Evolutionary conservation across 1,140 invertebrate genomes (phyloP).

Genomic region (Heliconius melpomene): DNA sequence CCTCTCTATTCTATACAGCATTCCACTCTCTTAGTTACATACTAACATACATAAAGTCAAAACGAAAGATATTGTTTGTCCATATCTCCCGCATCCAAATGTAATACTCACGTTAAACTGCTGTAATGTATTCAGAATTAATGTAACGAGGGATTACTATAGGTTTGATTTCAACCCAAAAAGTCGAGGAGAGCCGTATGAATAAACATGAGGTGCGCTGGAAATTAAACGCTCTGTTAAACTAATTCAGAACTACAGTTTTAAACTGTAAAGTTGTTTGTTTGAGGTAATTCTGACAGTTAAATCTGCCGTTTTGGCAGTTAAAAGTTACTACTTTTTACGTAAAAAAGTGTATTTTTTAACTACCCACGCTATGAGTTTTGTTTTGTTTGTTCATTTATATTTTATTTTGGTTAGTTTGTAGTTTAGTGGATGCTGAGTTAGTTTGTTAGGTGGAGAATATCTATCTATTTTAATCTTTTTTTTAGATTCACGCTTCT

Average conservation of each 20-base stretch:
- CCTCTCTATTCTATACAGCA: too few relatives aligned
- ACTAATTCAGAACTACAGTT: slow-evolving; percentile 26
- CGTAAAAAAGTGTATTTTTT: background rate
- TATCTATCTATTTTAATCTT: too few relatives aligned
- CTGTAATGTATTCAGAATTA: slow-evolving; percentile 9
- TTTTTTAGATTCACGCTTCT: too few relatives aligned
- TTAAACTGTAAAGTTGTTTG: slow-evolving; percentile 25
- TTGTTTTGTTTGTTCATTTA: background rate
- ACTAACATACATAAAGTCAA: background rate
- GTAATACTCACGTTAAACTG: background rate
- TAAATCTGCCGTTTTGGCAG: slow-evolving; percentile 14
- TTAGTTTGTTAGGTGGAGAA: too few relatives aligned
- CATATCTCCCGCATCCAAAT: too few relatives aligned
- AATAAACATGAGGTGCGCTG: slow-evolving; percentile 23
- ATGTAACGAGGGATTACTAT: slow-evolving; percentile 19
- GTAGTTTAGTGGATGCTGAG: background rate
- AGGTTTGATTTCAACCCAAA: slow-evolving; percentile 18
- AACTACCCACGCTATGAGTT: background rate
- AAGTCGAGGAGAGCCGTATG: slow-evolving; percentile 18
- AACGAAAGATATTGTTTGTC: background rate
- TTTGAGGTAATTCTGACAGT: slow-evolving; percentile 23
- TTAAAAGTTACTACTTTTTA: slow-evolving; percentile 12
- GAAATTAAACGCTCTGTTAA: slow-evolving; percentile 26
- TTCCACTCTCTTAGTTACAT: too few relatives aligned
- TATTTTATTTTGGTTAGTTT: background rate